Conservation (phyloP, 2,888 invertebrate genomes). For the Tenthredo mesomela region DNA sequence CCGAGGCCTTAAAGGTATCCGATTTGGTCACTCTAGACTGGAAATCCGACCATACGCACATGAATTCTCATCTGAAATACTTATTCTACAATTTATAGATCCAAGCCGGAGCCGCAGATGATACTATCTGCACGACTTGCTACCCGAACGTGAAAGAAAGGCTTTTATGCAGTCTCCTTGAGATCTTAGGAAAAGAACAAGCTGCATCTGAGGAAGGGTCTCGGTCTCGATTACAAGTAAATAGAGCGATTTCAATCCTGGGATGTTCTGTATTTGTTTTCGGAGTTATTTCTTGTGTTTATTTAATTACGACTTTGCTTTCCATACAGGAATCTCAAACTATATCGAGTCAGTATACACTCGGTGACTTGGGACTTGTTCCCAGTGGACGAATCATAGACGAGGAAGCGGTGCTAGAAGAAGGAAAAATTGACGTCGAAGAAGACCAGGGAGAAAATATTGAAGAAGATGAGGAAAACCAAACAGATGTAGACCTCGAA, state of each 20-base stretch:
- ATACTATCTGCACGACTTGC: slow-evolving; percentile 64
- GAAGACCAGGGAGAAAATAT: slow-evolving; percentile 33
- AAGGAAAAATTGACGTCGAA: slow-evolving; percentile 39
- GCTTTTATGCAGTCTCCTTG: slow-evolving; percentile 69
- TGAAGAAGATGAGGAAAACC: slow-evolving; percentile 32
- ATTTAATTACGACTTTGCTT: not conserved
- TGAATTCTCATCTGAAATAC: not conserved
- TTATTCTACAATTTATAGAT: slow-evolving; percentile 57
- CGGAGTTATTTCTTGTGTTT: not conserved
- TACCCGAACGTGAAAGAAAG: slow-evolving; percentile 66
- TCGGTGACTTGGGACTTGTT: slow-evolving; percentile 52
- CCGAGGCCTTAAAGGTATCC: slow-evolving; percentile 66
- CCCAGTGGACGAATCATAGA: slow-evolving; percentile 16
- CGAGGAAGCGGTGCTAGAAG: slow-evolving; percentile 34
- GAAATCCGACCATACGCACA: slow-evolving; percentile 23
- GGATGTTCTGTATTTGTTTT: not conserved
- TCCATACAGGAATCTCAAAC: slow-evolving; percentile 13
- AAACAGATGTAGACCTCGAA: not conserved
- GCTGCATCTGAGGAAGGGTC: slow-evolving; percentile 8
- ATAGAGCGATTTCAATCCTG: not conserved
- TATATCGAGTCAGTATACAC: slow-evolving; percentile 32
- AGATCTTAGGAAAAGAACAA: slow-evolving; percentile 65
- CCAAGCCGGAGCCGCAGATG: slow-evolving; percentile 60
- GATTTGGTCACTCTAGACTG: slow-evolving; percentile 42
- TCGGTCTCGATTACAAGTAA: slow-evolving; percentile 23